Evolutionary conservation across 2,113 vertebrate genomes (phyloP), one percentile per base, ranked within the genome.

Genomic region (Siniperca knerii): DNA sequence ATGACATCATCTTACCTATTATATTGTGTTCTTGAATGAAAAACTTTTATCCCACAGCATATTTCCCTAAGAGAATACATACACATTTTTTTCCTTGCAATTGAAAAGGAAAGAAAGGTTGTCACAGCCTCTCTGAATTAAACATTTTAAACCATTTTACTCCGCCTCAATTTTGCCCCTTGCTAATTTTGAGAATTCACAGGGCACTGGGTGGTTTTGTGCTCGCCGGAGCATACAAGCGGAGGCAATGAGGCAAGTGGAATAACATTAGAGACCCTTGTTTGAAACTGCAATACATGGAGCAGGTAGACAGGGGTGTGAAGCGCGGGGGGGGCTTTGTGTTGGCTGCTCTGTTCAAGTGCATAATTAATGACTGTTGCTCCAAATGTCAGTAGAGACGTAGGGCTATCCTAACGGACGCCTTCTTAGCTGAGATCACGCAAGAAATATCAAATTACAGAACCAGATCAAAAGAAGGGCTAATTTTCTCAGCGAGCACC

Each of bases 261-360:
- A 93, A 94, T 93, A 94, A 89, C 92, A 94, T 95, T 92, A 94
- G 70, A 88, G 70, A 46, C 81, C 75, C 83, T 88, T 90, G 93
- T 93, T 93, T 94, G 87, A 89, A 93, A 93, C 70, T 75, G 85
- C 77, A 68, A 81, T 75, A 73, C 72, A 55, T 61, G 1, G 71
- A 92, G 89, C 86, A 88, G 83, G 90, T 92, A 92, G 89, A 76
- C 3, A 6, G 29, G 29, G 29, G 29, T 29, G 29, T 29, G 29
- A 29, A 29, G 29, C 29, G 29, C 29, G 29, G 29, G 29, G 29
- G 29, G 29, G 29, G 29, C 29, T 29, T 69, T 65, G 33, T 25
- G 48, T 79, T 60, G 10, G 70, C 35, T 1, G 61, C 80, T 81
- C 74, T 82, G 86, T 91, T 89, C 89, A 90, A 85, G 77, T 82